phyloP scores from a whole-genome alignment of 2,113 vertebrate genomes.

The Osmerus mordax region DNA sequence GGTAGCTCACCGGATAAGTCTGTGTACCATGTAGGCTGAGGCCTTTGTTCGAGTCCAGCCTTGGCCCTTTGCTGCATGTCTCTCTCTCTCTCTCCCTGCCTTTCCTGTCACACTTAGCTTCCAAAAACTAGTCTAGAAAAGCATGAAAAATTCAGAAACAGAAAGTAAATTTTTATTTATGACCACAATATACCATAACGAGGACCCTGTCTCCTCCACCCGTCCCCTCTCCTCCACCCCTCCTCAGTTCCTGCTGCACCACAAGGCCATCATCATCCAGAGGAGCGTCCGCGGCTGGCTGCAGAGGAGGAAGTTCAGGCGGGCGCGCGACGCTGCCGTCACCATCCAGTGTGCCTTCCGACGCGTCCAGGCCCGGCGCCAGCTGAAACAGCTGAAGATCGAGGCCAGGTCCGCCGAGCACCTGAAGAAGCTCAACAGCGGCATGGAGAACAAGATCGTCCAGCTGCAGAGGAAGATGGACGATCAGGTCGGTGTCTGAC shows the following conservation, averaged over 20 bases:
- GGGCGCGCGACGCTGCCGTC: constrained; percentile 69
- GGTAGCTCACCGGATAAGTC: too few relatives aligned
- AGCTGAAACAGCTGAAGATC: constrained; percentile 84
- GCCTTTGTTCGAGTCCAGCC: too few relatives aligned
- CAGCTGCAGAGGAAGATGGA: constrained; percentile 94
- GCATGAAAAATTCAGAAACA: too few relatives aligned
- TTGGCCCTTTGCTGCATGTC: too few relatives aligned
- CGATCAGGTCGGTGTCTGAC: constrained; percentile 77
- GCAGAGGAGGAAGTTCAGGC: constrained; percentile 68
- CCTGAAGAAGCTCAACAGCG: constrained; percentile 88
- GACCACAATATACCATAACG: neutral
- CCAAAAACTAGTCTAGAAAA: neutral
- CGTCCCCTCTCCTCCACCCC: neutral
- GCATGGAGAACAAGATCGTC: constrained; percentile 98
- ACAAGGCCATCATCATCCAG: constrained; percentile 89
- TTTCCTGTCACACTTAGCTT: neutral
- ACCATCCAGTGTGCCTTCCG: constrained; percentile 85
- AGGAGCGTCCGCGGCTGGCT: constrained; percentile 78
- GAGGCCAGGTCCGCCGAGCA: constrained; percentile 85
- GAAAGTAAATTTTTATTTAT: neutral
- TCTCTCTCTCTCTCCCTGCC: too few relatives aligned
- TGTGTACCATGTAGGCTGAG: too few relatives aligned
- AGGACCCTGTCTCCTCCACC: neutral
- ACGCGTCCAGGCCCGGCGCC: constrained; percentile 72
- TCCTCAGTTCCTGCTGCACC: constrained; percentile 79